Percentiles rank a stretch among this genome's conserved stretches.
These are phyloP conservation scores for Coracias cyanogaster DNA, from an alignment of 2,797 vertebrate species.

Conservation along the genomic window DNA sequence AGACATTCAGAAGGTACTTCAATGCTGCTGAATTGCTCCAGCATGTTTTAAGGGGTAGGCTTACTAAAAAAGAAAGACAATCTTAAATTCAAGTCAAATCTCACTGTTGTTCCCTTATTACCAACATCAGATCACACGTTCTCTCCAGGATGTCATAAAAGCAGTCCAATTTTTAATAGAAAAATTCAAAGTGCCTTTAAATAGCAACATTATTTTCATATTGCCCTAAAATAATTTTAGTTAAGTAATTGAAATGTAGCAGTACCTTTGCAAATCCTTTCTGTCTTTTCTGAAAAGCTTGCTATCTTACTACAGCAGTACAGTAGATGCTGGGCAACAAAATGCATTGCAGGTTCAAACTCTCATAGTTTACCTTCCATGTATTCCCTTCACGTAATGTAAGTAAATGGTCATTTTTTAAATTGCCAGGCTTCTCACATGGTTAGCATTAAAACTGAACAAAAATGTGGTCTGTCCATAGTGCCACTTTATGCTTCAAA, in stretches of 20 bases:
- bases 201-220: background rate
- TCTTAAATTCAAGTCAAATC: background rate
- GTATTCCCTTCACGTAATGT: background rate
- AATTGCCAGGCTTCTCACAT: background rate
- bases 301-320: background rate
- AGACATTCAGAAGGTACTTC: background rate
- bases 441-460: background rate
- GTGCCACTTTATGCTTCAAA: background rate
- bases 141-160: background rate
- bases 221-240: background rate
- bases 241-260: background rate
- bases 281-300: background rate
- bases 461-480: background rate
- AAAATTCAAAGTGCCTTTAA: background rate
- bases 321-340: background rate
- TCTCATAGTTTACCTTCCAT: background rate
- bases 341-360: background rate
- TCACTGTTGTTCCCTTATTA: background rate
- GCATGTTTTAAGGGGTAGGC: background rate
- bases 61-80: background rate
- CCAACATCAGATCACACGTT: background rate
- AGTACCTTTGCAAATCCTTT: background rate
- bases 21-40: background rate
- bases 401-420: background rate
- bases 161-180: background rate